Percentiles rank a stretch among this genome's conserved stretches.
phyloP scores from a whole-genome alignment of 1,140 invertebrate genomes.

The Cataglyphis hispanica region DNA sequence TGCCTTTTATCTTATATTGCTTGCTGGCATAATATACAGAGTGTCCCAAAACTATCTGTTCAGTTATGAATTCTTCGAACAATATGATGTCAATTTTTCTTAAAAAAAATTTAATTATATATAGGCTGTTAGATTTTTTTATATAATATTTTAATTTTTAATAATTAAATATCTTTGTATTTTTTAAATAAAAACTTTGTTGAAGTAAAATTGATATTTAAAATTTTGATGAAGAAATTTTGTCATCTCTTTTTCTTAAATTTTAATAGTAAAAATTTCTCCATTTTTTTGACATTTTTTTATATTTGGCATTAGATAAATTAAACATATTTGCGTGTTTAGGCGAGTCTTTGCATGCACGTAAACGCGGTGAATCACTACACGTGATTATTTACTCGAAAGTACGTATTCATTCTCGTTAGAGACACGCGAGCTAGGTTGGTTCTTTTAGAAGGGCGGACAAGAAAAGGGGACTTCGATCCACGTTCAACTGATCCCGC shows the following conservation, averaged over 20 bases:
- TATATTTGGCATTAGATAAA: neutral
- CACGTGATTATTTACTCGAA: slow-evolving; percentile 24
- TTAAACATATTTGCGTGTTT: slow-evolving; percentile 1
- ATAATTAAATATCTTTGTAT: neutral
- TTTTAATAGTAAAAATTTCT: neutral
- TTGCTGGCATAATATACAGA: slow-evolving; percentile 39
- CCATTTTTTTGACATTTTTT: neutral
- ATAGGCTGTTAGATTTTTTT: neutral
- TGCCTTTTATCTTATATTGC: slow-evolving; percentile 45
- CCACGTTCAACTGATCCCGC: slow-evolving; percentile 73
- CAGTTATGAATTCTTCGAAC: neutral
- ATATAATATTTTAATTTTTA: neutral
- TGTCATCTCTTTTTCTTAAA: neutral
- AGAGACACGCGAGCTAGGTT: slow-evolving; percentile 55
- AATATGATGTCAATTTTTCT: slow-evolving; percentile 1
- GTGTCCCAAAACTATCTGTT: slow-evolving; percentile 29
- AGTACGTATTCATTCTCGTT: slow-evolving; percentile 41
- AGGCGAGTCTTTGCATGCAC: slow-evolving; percentile 30
- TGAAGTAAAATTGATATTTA: neutral
- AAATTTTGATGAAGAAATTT: slow-evolving; percentile 6
- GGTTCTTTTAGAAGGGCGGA: slow-evolving; percentile 41
- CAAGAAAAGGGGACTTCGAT: slow-evolving; percentile 65
- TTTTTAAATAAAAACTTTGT: neutral
- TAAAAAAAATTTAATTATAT: neutral
- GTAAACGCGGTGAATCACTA: slow-evolving; percentile 10